Base-by-base conservation (phyloP, 2,888 invertebrate genomes). In the Teinopalpus imperialis region DNA sequence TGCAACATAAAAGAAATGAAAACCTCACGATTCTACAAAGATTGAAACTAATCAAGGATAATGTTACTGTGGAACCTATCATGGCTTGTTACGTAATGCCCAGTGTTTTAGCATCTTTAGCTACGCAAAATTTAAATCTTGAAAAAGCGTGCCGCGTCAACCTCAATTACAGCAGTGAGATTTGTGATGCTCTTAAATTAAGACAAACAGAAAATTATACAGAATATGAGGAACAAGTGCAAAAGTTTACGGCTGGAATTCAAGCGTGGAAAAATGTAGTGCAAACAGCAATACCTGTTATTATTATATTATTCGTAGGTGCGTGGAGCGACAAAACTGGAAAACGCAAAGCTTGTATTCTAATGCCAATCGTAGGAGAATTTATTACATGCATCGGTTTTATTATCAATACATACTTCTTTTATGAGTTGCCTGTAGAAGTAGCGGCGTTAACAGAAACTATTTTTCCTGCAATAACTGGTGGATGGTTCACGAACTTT, bases 71-170 rank as follows among this genome's bases (percentile, higher is more conserved):
- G 1, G 94, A 94, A 65, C 94, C 94, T 0, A 57, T 64, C 9
- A 53, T 62, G 56, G 54, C 56, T 12, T 93, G 93, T 55, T 94
- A 94, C 67, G 90, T 94, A n/a, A 89, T 87, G 82, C 89, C 89
- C 0, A 91, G 92, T 66, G 86, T 92, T 2, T 65, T 92, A 30
- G 93, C 95, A 0, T 92, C 93, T 9, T 69, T 96, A 53, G 95
- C 95, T 10, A 94, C 94, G 27, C 95, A 95, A 76, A 96, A 96
- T 80, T 78, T 95, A 29, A 94, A 94, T 70, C 79, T 95, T 54
- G 96, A 95, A 75, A 96, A 96, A 69, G 96, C 95, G 0, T 96
- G 96, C 65, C 85, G 94, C 30, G 95, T 96, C 0, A 96, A 96
- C 69, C 86, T 96, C 50, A 91, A 90, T 18, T 95, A 93, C 60